Conservation (phyloP, 2,888 invertebrate genomes). For the Toxonevra muliebris region DNA sequence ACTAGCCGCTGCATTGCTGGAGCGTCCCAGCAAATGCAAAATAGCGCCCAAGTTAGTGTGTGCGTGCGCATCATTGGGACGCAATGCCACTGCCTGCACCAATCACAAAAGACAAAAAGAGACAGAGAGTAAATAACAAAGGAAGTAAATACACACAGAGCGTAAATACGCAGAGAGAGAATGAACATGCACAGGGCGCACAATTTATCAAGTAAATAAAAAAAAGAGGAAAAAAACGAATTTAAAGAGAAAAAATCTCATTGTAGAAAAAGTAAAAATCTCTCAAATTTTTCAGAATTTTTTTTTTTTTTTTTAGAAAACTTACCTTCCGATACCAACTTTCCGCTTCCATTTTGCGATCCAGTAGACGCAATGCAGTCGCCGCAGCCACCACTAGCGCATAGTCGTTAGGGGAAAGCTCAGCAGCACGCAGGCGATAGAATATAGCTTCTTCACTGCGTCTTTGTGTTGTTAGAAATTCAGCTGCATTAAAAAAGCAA, state of each 20-base stretch:
- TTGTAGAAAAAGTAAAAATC: too few relatives aligned
- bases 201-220: slow-evolving; percentile 1
- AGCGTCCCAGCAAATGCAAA: slow-evolving; percentile 90
- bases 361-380: slow-evolving; percentile 84
- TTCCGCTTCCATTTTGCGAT: slow-evolving; percentile 84
- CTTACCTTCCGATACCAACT: slow-evolving; percentile 83
- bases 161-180: too few relatives aligned
- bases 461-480: slow-evolving; percentile 84
- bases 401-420: slow-evolving; percentile 81
- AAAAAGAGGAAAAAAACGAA: background rate
- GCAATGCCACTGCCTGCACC: slow-evolving; percentile 63
- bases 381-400: slow-evolving; percentile 88
- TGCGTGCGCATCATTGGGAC: slow-evolving; percentile 82
- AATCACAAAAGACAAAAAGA: background rate
- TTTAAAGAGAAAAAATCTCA: background rate
- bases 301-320: background rate
- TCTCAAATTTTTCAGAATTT: too few relatives aligned
- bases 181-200: too few relatives aligned
- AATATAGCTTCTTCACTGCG: slow-evolving; percentile 84
- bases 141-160: too few relatives aligned
- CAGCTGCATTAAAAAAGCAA: slow-evolving; percentile 70
- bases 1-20: slow-evolving; percentile 84
- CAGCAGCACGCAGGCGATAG: slow-evolving; percentile 81
- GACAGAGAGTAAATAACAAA: background rate
- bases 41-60: slow-evolving; percentile 96